Evolutionary conservation across 2,797 vertebrate species (phyloP).

Genomic region (Lepidocolaptes lacrymiger): DNA sequence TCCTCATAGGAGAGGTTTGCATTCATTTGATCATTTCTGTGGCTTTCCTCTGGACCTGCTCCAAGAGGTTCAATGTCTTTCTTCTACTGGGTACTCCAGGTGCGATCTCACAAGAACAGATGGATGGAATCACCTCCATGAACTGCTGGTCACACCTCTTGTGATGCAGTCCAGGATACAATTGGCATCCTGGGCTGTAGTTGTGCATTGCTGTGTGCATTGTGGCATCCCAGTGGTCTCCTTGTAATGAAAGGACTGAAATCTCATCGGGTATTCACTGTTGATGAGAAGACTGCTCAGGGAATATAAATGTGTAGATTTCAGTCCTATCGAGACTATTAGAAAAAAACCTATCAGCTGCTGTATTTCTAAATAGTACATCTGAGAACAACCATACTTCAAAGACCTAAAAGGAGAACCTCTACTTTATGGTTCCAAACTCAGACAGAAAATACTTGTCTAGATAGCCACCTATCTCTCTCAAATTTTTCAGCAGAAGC

Average conservation of each 20-base stretch:
- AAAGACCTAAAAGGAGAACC: neutral
- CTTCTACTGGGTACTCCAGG: neutral
- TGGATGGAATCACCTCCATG: neutral
- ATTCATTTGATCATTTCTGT: neutral
- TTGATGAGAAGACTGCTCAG: neutral
- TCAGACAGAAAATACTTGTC: neutral
- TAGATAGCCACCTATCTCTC: neutral
- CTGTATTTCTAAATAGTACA: neutral
- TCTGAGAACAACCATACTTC: neutral
- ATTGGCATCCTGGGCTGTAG: neutral
- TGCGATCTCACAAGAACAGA: neutral
- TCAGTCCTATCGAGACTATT: neutral
- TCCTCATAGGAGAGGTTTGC: neutral
- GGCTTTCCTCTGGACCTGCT: fast-evolving
- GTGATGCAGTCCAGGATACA: neutral
- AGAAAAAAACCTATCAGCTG: neutral
- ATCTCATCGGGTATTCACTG: neutral
- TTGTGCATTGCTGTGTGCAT: neutral
- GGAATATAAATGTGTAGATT: neutral
- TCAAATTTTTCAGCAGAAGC: neutral
- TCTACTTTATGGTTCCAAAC: neutral
- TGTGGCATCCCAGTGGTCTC: neutral
- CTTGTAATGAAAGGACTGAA: neutral
- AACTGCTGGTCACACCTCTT: neutral
- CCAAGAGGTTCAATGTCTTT: neutral